Base-by-base conservation (phyloP, 2,888 invertebrate genomes). In the Smittia sp. region DNA sequence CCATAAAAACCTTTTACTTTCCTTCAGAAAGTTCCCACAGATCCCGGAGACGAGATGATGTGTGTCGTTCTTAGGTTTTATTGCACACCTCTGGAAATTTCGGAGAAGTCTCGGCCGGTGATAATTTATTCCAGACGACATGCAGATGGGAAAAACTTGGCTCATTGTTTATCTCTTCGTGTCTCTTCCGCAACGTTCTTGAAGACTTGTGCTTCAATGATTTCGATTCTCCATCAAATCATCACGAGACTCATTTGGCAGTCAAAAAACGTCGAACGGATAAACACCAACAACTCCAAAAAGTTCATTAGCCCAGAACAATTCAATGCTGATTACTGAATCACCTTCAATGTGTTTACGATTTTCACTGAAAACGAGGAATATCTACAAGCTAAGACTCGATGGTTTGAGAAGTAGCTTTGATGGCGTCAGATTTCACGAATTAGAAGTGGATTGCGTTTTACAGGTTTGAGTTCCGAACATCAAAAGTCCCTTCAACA, bases 41-140 rank as follows among this genome's bases (percentile, higher is more conserved):
- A 41, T n/a, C 13, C 39, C 6, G 18, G 9, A 18, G 58, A 20
- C 9, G 20, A 58, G 67, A 67, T 39, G 67, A 67, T 67, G 52
- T 52, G 1, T 41, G 11, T 52, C 24, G 15, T 13, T 27, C 41
- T 7, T 52, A 32, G 9, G 32, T n/a, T 54, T 69, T 69, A 69
- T 69, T 69, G 69, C 69, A 41, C 27, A 15, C 52, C 27, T 22
- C 58, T 58, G 58, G 6, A 20, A 18, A 58, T 18, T 52, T 54
- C 69, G 24, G 1, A 27, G 54, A 69, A 69, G 15, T 27, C 24
- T 67, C 15, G 7, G 32, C 54, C 52, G 20, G 22, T 58, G 58
- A 18, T 69, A 69, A 69, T 69, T 54, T 69, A 69, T 69, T 52
- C 27, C 27, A 69, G 69, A 69, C 69, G 69, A 69, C 69, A 69